Evolutionary conservation across 2,888 invertebrate genomes (phyloP).

Genomic region (Lasioglossum lativentre): DNA sequence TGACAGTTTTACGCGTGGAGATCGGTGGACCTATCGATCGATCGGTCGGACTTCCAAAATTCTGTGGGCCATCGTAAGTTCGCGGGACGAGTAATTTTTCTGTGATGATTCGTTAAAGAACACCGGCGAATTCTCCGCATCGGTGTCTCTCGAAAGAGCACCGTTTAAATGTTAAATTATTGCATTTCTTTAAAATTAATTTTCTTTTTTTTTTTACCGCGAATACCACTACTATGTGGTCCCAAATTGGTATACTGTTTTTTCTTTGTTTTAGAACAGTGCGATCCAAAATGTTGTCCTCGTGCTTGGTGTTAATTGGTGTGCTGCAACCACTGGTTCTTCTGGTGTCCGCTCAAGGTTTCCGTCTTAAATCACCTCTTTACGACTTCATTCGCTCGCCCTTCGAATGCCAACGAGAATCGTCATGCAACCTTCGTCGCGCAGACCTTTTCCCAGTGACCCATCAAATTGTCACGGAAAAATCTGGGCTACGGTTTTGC

Average conservation of each 20-base stretch:
- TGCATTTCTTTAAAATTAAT: background rate
- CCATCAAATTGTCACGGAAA: background rate
- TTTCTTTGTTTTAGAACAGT: background rate
- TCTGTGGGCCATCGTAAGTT: background rate
- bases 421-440: slow-evolving; percentile 6
- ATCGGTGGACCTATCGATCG: background rate
- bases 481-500: background rate
- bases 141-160: too few relatives aligned
- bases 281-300: slow-evolving; percentile 28
- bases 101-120: background rate
- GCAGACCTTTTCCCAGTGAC: background rate
- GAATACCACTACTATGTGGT: too few relatives aligned
- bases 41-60: background rate
- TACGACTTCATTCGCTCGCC: background rate
- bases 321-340: slow-evolving; percentile 35
- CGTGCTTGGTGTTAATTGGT: slow-evolving; percentile 24
- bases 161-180: too few relatives aligned
- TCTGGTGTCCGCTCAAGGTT: slow-evolving; percentile 63
- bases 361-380: slow-evolving; percentile 24
- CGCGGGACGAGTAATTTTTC: background rate
- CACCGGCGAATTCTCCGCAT: too few relatives aligned
- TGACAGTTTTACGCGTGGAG: background rate
- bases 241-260: background rate
- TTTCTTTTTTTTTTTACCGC: background rate
- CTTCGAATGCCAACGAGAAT: slow-evolving; percentile 13